Evolutionary conservation across 2,113 vertebrate species (phyloP), one percentile per base, ranked within the genome.

Genomic region (western clawed frog (Xenopus tropicalis)): DNA sequence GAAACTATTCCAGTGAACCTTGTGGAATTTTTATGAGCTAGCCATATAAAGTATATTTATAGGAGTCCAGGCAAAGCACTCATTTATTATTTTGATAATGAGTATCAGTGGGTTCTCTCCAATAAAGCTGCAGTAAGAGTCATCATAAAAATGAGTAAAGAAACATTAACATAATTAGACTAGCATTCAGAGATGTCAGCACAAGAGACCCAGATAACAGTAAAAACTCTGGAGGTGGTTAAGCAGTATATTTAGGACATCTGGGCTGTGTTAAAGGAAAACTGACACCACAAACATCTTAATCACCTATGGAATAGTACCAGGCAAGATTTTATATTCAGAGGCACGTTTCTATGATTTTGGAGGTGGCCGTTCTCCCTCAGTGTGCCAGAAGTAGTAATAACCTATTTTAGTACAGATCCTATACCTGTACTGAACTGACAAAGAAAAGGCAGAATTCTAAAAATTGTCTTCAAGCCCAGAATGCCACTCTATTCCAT

Each of bases 41-140:
- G 25, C 9, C 29, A 65, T 17, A 65, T 57, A 64, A 56, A 65
- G 22, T 21, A 57, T 63, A 44, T 64, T 48, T 63, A 66, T 73
- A 66, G 44, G 24, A 46, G 37, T 66, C 42, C 71, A 46, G 62
- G 25, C 66, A 20, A 73, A 54, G 29, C 46, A 14, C 42, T 58
- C 37, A 73, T 73, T 66, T 73, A 66, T 56, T 57, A 72, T 66
- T 73, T 73, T 57, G 29, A 42, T 73, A 73, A 66, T 66, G 63
- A 66, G 21, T 25, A 73, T 58, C 71, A 66, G 58, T 66, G 37
- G 51, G 29, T 58, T 73, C 71, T 14, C 52, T 46, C 25, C 20
- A 66, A 64, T 66, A 58, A 72, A 66, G 42, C 44, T 43, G 16
- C 19, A 52, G 8, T 46, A 72, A 56, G 29, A 37, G 48, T 64